A percentile compares a stretch with the other conserved stretches of the same genome.
Conservation (phyloP, 2,888 invertebrate species). For the Lasioglossum calceatum region DNA sequence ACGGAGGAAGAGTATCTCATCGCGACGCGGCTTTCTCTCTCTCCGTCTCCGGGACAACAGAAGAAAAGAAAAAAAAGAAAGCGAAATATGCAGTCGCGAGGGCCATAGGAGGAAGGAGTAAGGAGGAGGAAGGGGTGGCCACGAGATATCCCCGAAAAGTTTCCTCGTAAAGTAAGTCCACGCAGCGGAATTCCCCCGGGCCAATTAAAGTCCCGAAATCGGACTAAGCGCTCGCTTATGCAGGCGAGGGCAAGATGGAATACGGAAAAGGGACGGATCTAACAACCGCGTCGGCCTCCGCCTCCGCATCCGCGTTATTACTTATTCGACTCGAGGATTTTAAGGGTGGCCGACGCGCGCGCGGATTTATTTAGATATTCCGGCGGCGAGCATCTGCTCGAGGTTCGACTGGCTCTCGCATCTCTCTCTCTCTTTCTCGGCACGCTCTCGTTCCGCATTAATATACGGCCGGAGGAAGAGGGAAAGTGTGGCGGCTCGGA, state of each 20-base stretch:
- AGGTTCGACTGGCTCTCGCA: slow-evolving; percentile 69
- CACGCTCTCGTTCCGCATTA: slow-evolving; percentile 70
- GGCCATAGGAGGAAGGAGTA: not conserved
- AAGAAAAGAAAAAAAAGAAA: slow-evolving; percentile 5
- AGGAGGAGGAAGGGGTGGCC: not conserved
- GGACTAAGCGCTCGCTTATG: slow-evolving; percentile 75
- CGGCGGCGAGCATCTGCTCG: slow-evolving; percentile 78
- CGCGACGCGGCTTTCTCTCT: not conserved
- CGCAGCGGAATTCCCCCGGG: slow-evolving; percentile 70
- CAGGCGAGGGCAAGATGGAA: slow-evolving; percentile 66
- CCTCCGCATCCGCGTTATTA: slow-evolving; percentile 75
- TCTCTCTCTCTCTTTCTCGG: not conserved
- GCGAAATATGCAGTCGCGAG: slow-evolving; percentile 37
- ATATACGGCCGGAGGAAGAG: slow-evolving; percentile 64
- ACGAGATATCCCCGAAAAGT: slow-evolving; percentile 74
- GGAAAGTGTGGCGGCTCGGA: slow-evolving; percentile 27
- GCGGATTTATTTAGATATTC: slow-evolving; percentile 83
- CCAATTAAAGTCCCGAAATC: slow-evolving; percentile 82
- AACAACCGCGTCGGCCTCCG: slow-evolving; percentile 41
- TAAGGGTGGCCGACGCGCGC: slow-evolving; percentile 71
- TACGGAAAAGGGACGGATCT: slow-evolving; percentile 48
- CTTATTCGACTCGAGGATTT: slow-evolving; percentile 79
- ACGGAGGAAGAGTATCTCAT: slow-evolving; percentile 26
- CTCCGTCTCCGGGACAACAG: not conserved
- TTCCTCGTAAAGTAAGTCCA: slow-evolving; percentile 74